Percentiles rank a stretch among this genome's conserved stretches.
phyloP scores from a whole-genome alignment of 53 echinoderm and acorn worm species.

The Patiria pectinifera region DNA sequence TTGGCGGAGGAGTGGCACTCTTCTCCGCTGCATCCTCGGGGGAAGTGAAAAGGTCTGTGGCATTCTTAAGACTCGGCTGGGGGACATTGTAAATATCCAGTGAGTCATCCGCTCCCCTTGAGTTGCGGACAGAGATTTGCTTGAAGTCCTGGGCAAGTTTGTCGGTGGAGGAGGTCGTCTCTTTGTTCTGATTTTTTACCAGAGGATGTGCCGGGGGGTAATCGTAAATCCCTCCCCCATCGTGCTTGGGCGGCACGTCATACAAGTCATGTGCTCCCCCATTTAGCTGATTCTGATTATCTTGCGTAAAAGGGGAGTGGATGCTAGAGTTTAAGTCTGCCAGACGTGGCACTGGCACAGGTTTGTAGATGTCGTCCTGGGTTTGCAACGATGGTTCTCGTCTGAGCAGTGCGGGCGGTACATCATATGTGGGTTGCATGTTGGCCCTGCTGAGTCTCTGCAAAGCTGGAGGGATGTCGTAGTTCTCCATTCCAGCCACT shows the following conservation, averaged over 20 bases:
- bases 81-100: slow-evolving; percentile 60
- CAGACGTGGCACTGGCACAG: slow-evolving; percentile 57
- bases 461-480: slow-evolving; percentile 38
- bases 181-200: slow-evolving; percentile 39
- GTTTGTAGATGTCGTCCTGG: slow-evolving; percentile 51
- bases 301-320: slow-evolving; percentile 24
- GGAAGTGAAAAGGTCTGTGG: slow-evolving; percentile 58
- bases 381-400: not conserved
- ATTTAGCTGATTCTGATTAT: slow-evolving; percentile 35
- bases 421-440: slow-evolving; percentile 57
- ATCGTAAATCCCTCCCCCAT: slow-evolving; percentile 57
- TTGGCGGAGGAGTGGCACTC: slow-evolving; percentile 42
- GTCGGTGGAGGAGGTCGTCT: slow-evolving; percentile 88
- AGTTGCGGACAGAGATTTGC: slow-evolving; percentile 85
- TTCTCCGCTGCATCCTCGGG: slow-evolving; percentile 42
- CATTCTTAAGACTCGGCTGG: slow-evolving; percentile 38
- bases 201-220: slow-evolving; percentile 55
- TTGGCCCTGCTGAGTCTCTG: not conserved
- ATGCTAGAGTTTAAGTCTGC: slow-evolving; percentile 14
- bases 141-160: slow-evolving; percentile 90
- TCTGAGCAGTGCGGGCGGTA: slow-evolving; percentile 44
- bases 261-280: slow-evolving; percentile 59
- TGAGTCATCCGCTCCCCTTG: slow-evolving; percentile 21
- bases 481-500: slow-evolving; percentile 8
- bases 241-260: slow-evolving; percentile 62